A percentile compares a stretch with the other conserved stretches of the same genome.
phyloP scores from a whole-genome alignment of 2,113 vertebrate genomes.

The Marmota monax region DNA sequence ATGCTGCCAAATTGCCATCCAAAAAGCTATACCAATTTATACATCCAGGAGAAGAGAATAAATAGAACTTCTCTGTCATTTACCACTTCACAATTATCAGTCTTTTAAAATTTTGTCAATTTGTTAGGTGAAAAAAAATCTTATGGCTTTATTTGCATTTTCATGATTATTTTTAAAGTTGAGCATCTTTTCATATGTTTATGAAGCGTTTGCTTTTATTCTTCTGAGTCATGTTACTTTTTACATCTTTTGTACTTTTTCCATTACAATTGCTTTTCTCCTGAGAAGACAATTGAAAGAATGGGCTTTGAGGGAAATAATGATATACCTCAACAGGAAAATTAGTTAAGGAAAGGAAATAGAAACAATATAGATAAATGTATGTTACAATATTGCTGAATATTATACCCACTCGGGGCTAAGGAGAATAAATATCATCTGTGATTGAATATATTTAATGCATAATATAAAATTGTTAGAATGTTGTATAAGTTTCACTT shows the following conservation, averaged over 20 bases:
- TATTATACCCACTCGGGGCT: not conserved
- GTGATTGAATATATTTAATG: not conserved
- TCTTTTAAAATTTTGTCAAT: conserved; percentile 6
- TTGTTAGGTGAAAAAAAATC: not conserved
- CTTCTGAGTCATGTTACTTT: conserved; percentile 3
- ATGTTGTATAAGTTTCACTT: not conserved
- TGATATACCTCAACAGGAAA: not conserved
- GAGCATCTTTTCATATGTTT: conserved; percentile 14
- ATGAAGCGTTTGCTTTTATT: not conserved
- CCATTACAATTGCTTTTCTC: not conserved
- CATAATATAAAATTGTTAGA: not conserved
- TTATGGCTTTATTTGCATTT: conserved; percentile 13
- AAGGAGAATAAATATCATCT: not conserved
- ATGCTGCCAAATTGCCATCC: not conserved
- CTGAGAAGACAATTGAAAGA: conserved; percentile 27
- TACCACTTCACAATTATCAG: not conserved
- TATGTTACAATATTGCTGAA: not conserved
- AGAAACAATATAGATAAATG: not conserved
- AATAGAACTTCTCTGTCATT: not conserved
- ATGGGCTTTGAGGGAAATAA: not conserved
- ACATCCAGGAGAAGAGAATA: not conserved
- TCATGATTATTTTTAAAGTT: not conserved
- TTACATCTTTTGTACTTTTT: not conserved
- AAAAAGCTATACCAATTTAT: not conserved
- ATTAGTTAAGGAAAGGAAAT: not conserved